phyloP scores from a whole-genome alignment of 2,888 invertebrate species.

The Callimorpha dominula region DNA sequence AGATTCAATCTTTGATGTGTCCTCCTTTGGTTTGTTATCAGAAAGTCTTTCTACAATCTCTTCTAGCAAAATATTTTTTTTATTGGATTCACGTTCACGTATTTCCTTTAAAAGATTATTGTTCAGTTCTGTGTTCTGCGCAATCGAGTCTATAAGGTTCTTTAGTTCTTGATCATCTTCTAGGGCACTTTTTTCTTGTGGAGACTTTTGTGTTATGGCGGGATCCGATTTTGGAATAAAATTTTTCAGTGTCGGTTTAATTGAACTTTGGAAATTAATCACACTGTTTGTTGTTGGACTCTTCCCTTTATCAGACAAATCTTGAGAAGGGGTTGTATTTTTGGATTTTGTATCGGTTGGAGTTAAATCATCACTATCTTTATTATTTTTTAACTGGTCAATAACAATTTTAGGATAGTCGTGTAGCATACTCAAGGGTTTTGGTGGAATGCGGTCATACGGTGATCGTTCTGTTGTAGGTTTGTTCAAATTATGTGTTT shows the following conservation, averaged over 20 bases:
- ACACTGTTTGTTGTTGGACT: constrained; percentile 1
- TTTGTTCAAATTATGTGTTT: constrained; percentile 20
- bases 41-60: constrained; percentile 41
- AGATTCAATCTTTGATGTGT: constrained; percentile 4
- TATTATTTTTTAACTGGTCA: constrained; percentile 36
- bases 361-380: constrained; percentile 15
- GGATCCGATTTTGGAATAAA: constrained; percentile 22
- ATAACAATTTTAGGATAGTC: constrained; percentile 34
- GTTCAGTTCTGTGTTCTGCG: constrained; percentile 21
- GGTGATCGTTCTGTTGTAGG: constrained; percentile 18
- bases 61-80: constrained; percentile 34
- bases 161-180: constrained; percentile 12
- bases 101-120: constrained; percentile 28
- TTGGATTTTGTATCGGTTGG: neutral
- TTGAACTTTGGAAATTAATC: neutral
- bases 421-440: constrained; percentile 26
- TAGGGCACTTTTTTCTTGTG: constrained; percentile 10
- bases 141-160: constrained; percentile 24
- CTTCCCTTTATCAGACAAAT: neutral
- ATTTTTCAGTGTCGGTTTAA: constrained; percentile 7
- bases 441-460: neutral
- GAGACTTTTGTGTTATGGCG: neutral
- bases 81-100: constrained; percentile 28
- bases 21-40: constrained; percentile 14
- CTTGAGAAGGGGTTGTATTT: constrained; percentile 12